Conservation (phyloP, 2,113 vertebrate species). For the Penelope pileata region DNA sequence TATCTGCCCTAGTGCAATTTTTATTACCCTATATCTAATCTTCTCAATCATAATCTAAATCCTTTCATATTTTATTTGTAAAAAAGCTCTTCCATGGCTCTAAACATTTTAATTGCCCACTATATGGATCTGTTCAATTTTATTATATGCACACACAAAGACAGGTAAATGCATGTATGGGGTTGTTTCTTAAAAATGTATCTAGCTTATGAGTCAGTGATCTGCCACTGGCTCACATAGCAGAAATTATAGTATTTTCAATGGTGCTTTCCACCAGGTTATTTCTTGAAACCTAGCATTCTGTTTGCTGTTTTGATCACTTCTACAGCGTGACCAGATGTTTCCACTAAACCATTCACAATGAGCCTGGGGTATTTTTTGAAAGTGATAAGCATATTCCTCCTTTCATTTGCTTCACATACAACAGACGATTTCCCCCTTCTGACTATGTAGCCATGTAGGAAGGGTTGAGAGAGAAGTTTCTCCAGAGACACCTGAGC, state of each 20-base stretch:
- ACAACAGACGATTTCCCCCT: not conserved
- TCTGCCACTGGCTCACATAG: not conserved
- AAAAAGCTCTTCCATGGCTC: not conserved
- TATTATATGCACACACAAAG: not conserved
- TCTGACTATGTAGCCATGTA: not conserved
- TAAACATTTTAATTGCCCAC: not conserved
- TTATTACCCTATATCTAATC: not conserved
- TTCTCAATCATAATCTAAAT: not conserved
- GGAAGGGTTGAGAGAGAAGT: not conserved
- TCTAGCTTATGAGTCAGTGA: not conserved
- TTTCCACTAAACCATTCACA: not conserved
- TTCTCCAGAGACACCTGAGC: not conserved
- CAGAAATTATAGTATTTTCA: not conserved
- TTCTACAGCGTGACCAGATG: not conserved
- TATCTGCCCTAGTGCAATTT: not conserved
- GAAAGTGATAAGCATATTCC: not conserved
- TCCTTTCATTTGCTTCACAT: not conserved
- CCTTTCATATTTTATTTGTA: not conserved
- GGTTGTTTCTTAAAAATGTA: not conserved
- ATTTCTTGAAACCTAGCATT: not conserved
- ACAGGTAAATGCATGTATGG: not conserved
- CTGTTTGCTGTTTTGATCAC: constrained; percentile 8
- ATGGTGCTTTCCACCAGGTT: not conserved
- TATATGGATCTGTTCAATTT: not conserved
- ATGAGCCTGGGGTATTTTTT: not conserved